Conservation (phyloP, 2,888 invertebrate species). For the Hirtodrosophila alboralis region DNA sequence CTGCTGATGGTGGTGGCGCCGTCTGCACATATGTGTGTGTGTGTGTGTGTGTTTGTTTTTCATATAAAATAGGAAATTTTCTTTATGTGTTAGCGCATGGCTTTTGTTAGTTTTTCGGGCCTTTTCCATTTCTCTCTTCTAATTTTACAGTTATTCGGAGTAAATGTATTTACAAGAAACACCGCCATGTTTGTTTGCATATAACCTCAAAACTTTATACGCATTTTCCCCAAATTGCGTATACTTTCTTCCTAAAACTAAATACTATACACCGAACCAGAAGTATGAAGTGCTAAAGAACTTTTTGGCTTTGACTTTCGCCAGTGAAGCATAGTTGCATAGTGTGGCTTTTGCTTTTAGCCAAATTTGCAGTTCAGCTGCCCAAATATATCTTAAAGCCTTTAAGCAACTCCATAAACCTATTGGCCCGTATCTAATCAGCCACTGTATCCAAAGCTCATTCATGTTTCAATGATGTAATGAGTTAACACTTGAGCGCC, state of each 20-base stretch:
- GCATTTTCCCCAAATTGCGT: conserved; percentile 75
- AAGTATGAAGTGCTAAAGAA: conserved; percentile 34
- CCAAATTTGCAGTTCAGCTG: conserved; percentile 51
- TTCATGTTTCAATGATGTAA: conserved; percentile 77
- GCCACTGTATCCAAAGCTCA: conserved; percentile 61
- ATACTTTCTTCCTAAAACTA: conserved; percentile 42
- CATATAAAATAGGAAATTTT: conserved; percentile 76
- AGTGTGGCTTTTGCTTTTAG: conserved; percentile 75
- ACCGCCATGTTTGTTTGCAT: conserved; percentile 70
- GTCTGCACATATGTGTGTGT: conserved; percentile 32
- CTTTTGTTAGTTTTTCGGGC: conserved; percentile 68
- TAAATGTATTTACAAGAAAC: conserved; percentile 73
- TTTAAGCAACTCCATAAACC: conserved; percentile 31
- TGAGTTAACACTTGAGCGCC: conserved; percentile 70
- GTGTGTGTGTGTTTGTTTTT: conserved; percentile 46
- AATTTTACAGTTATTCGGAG: conserved; percentile 69
- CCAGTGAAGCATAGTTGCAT: conserved; percentile 59
- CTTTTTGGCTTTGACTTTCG: conserved; percentile 60
- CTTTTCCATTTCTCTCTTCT: conserved; percentile 19
- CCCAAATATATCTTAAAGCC: conserved; percentile 38
- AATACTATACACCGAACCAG: conserved; percentile 4
- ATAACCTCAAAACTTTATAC: conserved; percentile 75
- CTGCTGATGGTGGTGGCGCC: conserved; percentile 28
- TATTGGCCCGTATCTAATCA: conserved; percentile 61
- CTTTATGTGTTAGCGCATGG: conserved; percentile 72